Conservation (phyloP, 2,113 vertebrate genomes). For the Peromyscus leucopus region DNA sequence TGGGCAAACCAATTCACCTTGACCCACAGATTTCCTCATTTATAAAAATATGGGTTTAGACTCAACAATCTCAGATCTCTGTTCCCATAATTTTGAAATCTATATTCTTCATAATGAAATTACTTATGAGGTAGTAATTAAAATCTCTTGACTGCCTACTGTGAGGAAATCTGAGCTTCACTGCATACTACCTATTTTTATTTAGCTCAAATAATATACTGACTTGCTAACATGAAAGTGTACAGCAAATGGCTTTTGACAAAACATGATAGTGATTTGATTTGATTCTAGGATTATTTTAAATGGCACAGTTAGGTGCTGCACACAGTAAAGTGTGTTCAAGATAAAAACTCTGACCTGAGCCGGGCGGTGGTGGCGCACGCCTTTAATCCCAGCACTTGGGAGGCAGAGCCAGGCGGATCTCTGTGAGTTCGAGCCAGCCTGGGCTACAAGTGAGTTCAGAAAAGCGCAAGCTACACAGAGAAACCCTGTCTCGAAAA, state of each 20-base stretch:
- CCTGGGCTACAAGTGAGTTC: too few species aligned
- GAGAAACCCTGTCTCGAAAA: too few species aligned
- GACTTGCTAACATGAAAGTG: slow-evolving; percentile 46
- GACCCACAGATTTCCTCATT: neutral
- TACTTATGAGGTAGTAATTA: slow-evolving; percentile 19
- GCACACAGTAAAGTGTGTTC: neutral
- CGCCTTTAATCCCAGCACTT: too few species aligned
- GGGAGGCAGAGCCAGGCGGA: too few species aligned
- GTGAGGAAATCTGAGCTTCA: slow-evolving; percentile 6
- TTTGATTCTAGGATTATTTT: slow-evolving; percentile 28
- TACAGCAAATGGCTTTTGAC: neutral
- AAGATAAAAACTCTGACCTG: neutral
- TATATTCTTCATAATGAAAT: neutral
- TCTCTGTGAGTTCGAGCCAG: too few species aligned
- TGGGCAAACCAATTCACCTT: neutral
- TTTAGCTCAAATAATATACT: slow-evolving; percentile 6
- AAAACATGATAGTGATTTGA: slow-evolving; percentile 27
- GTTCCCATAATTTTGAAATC: neutral
- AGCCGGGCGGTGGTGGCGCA: too few species aligned
- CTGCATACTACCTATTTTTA: neutral
- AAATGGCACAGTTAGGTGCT: neutral
- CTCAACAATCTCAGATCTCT: neutral
- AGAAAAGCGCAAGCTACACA: too few species aligned
- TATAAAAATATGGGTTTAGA: neutral
- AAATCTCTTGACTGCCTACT: neutral